A percentile compares a stretch with the other conserved stretches of the same genome.
Conservation (phyloP, 2,888 invertebrate genomes). For the Pseudococcus longispinus region DNA sequence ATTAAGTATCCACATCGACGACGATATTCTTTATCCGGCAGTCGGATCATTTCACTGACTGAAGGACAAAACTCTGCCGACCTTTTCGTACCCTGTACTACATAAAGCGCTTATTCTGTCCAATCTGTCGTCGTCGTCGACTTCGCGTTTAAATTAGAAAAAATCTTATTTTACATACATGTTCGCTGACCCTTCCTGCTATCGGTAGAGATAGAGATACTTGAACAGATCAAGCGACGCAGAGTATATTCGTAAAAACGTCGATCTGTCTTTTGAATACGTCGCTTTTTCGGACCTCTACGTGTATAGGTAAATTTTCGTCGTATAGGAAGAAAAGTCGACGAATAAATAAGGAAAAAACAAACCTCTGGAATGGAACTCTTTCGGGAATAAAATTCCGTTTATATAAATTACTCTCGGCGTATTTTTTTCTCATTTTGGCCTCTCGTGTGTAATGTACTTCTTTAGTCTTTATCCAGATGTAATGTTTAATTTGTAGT, state of each 20-base stretch:
- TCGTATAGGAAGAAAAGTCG: neutral
- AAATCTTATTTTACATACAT: neutral
- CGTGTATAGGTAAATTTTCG: neutral
- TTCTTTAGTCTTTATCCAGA: neutral
- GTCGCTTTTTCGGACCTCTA: neutral
- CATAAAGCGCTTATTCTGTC: neutral
- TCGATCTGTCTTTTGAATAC: neutral
- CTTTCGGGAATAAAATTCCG: conserved; percentile 17
- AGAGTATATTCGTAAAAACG: neutral
- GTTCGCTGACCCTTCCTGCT: neutral
- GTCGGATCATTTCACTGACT: neutral
- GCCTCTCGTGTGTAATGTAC: neutral
- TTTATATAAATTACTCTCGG: neutral
- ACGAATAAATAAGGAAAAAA: neutral
- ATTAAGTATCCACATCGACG: neutral
- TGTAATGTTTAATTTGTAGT: neutral
- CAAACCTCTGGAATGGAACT: neutral
- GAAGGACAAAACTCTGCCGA: neutral
- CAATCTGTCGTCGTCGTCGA: neutral
- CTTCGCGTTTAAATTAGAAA: neutral
- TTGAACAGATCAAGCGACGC: neutral
- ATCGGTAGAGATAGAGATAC: neutral
- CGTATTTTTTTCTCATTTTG: neutral
- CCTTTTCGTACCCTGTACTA: neutral
- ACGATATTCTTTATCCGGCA: neutral